Percentiles rank a stretch among this genome's conserved stretches.
Conservation (phyloP, 2,797 vertebrate genomes). For the Anniella stebbinsi region DNA sequence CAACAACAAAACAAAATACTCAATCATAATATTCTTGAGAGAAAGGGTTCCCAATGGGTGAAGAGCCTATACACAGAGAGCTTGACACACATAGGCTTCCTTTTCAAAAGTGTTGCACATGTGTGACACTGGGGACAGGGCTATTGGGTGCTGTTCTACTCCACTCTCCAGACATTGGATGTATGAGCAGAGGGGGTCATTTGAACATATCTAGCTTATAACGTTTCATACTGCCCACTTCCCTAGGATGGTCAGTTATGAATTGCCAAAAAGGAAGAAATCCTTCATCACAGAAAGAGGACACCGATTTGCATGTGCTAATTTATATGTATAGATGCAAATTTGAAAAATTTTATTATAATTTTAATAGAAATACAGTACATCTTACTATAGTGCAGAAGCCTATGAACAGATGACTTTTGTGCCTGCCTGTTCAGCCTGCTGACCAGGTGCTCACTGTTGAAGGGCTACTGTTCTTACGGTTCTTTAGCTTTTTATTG, state of each 20-base stretch:
- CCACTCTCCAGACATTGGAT: background rate
- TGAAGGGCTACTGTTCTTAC: too few species aligned
- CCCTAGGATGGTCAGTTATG: background rate
- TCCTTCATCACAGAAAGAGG: too few species aligned
- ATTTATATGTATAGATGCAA: too few species aligned
- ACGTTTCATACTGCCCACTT: background rate
- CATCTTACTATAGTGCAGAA: too few species aligned
- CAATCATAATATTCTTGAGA: background rate
- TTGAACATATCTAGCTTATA: background rate
- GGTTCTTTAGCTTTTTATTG: too few species aligned
- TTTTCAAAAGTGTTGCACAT: background rate
- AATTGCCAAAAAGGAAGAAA: too few species aligned
- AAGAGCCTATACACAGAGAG: background rate
- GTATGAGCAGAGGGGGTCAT: background rate
- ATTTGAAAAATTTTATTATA: too few species aligned
- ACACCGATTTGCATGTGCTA: too few species aligned
- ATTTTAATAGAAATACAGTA: too few species aligned
- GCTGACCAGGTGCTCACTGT: too few species aligned
- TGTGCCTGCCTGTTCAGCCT: too few species aligned
- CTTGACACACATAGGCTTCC: background rate
- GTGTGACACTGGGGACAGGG: background rate
- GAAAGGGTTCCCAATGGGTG: background rate
- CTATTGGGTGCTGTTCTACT: background rate
- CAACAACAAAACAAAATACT: background rate
- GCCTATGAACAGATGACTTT: too few species aligned